Evolutionary conservation across 2,113 vertebrate genomes (phyloP).

Genomic region (Empidonax traillii): DNA sequence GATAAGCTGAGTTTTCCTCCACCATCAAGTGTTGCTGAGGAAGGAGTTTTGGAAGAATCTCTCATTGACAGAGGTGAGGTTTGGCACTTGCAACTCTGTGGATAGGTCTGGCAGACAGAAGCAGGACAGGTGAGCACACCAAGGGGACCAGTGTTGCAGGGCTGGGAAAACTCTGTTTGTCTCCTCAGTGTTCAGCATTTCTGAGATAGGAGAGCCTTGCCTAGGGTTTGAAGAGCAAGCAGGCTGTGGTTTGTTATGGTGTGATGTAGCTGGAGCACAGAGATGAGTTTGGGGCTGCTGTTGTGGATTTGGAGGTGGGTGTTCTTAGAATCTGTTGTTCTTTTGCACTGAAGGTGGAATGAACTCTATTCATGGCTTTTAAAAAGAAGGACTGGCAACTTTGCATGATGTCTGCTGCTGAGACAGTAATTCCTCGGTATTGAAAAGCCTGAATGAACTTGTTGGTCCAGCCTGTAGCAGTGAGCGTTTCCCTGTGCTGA

Average conservation of each 20-base stretch:
- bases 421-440: not conserved
- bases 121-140: rapidly evolving
- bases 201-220: not conserved
- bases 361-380: rapidly evolving
- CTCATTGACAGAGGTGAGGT: not conserved
- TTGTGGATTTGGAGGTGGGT: not conserved
- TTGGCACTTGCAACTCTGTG: rapidly evolving
- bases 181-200: no score
- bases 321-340: not conserved
- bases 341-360: not conserved
- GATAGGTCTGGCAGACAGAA: not conserved
- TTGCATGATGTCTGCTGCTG: not conserved
- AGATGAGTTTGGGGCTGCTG: not conserved
- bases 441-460: not conserved
- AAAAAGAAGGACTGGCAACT: not conserved
- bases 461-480: not conserved
- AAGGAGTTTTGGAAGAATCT: not conserved
- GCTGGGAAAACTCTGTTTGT: not conserved
- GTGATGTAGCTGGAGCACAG: not conserved
- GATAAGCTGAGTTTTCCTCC: not conserved
- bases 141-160: rapidly evolving
- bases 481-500: not conserved
- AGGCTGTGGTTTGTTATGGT: not conserved
- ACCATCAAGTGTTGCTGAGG: not conserved
- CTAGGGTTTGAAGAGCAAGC: not conserved